These are phyloP conservation scores for Nudaria mundana DNA, from an alignment of 2,888 invertebrate species.

Conservation along the genomic window DNA sequence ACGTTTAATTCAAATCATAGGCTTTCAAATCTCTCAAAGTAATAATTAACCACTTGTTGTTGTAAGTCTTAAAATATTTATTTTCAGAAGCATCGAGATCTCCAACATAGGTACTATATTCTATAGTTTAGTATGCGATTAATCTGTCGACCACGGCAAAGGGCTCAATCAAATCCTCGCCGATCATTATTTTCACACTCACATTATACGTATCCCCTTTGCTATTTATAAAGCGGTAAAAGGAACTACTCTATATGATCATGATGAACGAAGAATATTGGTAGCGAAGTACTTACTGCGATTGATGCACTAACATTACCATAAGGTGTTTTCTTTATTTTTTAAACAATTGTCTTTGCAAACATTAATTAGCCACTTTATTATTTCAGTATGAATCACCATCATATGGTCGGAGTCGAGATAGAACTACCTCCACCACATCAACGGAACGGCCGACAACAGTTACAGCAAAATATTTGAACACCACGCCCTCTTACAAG, in stretches of 20 bases:
- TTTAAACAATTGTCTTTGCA: no score
- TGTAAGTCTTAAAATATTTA: background rate
- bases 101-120: background rate
- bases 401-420: slow-evolving; percentile 62
- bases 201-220: slow-evolving; percentile 50
- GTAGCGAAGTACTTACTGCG: slow-evolving; percentile 21
- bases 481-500: slow-evolving; percentile 63
- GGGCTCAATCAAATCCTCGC: slow-evolving; percentile 53
- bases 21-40: no score
- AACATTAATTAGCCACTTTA: no score
- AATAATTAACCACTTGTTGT: no score
- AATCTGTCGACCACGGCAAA: slow-evolving; percentile 49
- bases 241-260: slow-evolving; percentile 56
- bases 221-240: slow-evolving; percentile 68
- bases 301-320: no score
- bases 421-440: slow-evolving; percentile 45
- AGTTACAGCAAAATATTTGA: slow-evolving; percentile 71
- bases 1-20: no score
- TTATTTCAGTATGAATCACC: slow-evolving; percentile 70
- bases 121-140: slow-evolving; percentile 24
- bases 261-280: slow-evolving; percentile 58
- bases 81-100: background rate
- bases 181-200: slow-evolving; percentile 41
- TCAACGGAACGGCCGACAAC: slow-evolving; percentile 61
- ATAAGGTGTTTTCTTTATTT: no score